Evolutionary conservation across 2,888 invertebrate genomes (phyloP), one percentile per base, ranked within the genome.

Genomic region (Campoplex nolae): DNA sequence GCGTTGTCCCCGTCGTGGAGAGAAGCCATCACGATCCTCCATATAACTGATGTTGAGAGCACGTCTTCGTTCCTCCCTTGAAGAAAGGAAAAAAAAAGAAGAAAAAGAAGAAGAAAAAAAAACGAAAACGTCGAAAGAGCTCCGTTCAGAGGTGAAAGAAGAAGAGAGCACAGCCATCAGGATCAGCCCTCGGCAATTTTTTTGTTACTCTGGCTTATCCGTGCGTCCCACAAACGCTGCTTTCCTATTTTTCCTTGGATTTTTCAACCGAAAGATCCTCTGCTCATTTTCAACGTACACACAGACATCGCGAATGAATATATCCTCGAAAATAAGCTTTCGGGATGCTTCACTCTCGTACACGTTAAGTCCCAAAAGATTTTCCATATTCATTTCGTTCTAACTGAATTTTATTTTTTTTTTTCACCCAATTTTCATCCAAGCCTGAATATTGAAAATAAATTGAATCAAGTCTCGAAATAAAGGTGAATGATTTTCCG

Each of bases 181-280:
- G 82, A 82, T 75, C 9, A 84, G 77, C 77, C 84, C 83, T 74
- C 35, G 84, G 80, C 73, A 81, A 84, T 38, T 38, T 38, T 84
- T 84, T 51, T 71, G 45, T 70, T 74, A 84, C 84, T 74, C 42
- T 54, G 58, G 70, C 68, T 83, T 83, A 80, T 83, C 83, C 83
- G 51, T 70, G 65, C 67, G 35, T 67, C 77, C 77, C 23, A 35
- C 42, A 78, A 56, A 56, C 56, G 68, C 48, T 45, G 42, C 62
- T 51, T 56, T 48, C 54, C 7, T 42, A 68, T 58, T 70, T 83
- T 70, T 76, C 82, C 23, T 48, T 48, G 35, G 76, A 56, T 83
- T 83, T 76, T n/a, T 8, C 32, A 68, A 58, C 48, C 56, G 35
- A 75, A 38, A 48, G 32, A 73, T 56, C 45, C 42, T 35, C 9